phyloP scores from a whole-genome alignment of 2,888 invertebrate species.

The Fragum sueziense region DNA sequence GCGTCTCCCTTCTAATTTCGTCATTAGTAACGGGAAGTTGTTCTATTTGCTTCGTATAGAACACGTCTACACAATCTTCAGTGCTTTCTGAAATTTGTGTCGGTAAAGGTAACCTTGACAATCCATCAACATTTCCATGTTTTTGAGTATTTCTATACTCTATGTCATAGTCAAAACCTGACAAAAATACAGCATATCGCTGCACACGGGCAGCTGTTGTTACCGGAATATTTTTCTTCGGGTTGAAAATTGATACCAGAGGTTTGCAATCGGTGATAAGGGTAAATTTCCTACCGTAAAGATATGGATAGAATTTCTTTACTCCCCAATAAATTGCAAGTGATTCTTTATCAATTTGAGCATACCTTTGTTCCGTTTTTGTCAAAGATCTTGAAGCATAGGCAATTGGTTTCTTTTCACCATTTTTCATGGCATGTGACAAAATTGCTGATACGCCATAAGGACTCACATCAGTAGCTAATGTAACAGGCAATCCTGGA shows the following conservation, averaged over 20 bases:
- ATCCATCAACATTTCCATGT: too few species aligned
- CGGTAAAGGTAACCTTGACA: too few species aligned
- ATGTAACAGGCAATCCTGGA: neutral
- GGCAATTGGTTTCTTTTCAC: conserved; percentile 1
- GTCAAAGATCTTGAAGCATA: neutral
- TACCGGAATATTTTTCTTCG: too few species aligned
- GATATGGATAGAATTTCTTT: conserved; percentile 6
- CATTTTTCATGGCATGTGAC: neutral
- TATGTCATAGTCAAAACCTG: conserved; percentile 78
- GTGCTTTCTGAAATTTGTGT: too few species aligned
- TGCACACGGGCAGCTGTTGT: too few species aligned
- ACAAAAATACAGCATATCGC: too few species aligned
- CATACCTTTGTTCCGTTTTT: neutral
- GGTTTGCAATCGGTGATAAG: conserved; percentile 12
- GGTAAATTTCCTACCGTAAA: neutral
- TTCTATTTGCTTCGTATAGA: too few species aligned
- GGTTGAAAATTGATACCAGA: conserved; percentile 52
- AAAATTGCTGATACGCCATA: neutral
- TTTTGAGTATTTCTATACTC: conserved; percentile 70
- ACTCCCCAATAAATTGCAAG: conserved; percentile 51
- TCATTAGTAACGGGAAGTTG: too few species aligned
- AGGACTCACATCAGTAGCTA: neutral
- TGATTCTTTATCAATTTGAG: conserved; percentile 32
- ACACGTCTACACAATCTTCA: too few species aligned
- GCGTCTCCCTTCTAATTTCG: too few species aligned